These are phyloP conservation scores for Thysanoteuthis rhombus DNA, from an alignment of 2,888 invertebrate species.

Conservation along the genomic window DNA sequence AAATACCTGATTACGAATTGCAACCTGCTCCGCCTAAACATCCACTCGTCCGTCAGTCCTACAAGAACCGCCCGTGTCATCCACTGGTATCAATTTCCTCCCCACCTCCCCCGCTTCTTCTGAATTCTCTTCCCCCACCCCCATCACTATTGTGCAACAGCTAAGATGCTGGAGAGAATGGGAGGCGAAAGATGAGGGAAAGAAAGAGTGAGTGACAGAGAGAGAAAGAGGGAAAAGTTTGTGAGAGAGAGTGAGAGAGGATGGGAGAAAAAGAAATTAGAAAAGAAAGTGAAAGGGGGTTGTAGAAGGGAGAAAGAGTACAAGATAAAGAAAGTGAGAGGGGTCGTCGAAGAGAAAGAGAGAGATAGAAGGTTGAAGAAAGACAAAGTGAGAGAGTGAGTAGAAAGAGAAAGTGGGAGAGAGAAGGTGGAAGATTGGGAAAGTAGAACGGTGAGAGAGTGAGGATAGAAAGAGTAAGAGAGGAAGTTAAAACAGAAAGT, in stretches of 20 bases:
- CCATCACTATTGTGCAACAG: background rate
- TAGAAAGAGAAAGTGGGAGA: background rate
- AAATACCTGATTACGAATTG: background rate
- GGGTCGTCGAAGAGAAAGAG: background rate
- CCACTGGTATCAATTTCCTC: background rate
- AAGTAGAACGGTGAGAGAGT: too few relatives aligned
- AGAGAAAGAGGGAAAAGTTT: background rate
- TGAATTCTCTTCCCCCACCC: background rate
- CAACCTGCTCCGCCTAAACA: background rate
- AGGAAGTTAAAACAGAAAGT: background rate
- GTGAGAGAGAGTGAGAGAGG: background rate
- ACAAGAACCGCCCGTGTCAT: background rate
- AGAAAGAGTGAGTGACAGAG: background rate
- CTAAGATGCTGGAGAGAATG: background rate
- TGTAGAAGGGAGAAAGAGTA: background rate
- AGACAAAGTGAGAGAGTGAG: background rate
- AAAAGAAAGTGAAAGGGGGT: background rate
- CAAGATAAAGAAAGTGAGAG: background rate
- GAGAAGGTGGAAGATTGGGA: background rate
- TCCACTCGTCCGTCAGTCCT: background rate
- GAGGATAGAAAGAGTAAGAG: too few relatives aligned
- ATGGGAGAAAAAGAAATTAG: background rate
- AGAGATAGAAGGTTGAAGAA: background rate
- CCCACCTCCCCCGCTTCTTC: background rate
- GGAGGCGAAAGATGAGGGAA: background rate